phyloP scores from a whole-genome alignment of 1,140 invertebrate genomes.

The Drosophila orosa region DNA sequence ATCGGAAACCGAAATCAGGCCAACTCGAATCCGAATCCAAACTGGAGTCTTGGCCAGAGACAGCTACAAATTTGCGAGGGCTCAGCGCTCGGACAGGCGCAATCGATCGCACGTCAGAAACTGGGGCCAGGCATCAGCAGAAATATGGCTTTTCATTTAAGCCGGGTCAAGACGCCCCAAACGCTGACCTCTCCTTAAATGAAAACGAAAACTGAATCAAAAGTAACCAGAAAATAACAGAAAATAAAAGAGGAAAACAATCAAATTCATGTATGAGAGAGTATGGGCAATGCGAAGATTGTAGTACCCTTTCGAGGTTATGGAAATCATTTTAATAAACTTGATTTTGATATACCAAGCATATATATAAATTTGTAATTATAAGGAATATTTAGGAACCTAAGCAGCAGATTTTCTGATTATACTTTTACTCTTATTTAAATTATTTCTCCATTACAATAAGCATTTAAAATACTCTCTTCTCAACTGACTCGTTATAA shows the following conservation, averaged over 20 bases:
- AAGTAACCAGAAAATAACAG: slow-evolving; percentile 50
- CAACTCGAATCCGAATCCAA: slow-evolving; percentile 20
- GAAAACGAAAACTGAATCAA: slow-evolving; percentile 78
- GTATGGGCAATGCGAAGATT: slow-evolving; percentile 7
- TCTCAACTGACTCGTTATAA: neutral
- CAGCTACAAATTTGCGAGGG: slow-evolving; percentile 72
- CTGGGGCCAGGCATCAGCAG: slow-evolving; percentile 72
- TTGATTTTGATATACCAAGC: too few relatives aligned
- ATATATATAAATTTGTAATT: neutral
- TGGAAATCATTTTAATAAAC: too few relatives aligned
- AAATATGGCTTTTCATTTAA: slow-evolving; percentile 83
- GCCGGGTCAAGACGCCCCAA: slow-evolving; percentile 74
- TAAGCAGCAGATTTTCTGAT: neutral
- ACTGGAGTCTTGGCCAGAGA: slow-evolving; percentile 28
- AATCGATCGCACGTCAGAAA: slow-evolving; percentile 81
- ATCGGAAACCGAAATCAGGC: slow-evolving; percentile 68
- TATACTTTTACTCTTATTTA: neutral
- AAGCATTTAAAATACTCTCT: neutral
- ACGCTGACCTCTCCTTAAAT: slow-evolving; percentile 52
- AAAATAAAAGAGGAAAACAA: slow-evolving; percentile 41
- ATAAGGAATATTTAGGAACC: neutral
- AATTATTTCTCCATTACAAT: neutral
- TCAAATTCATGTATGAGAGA: slow-evolving; percentile 16
- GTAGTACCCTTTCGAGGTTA: slow-evolving; percentile 18
- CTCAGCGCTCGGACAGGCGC: slow-evolving; percentile 65